Base-by-base conservation (phyloP, 2,797 vertebrate genomes). In the Micromesistius poutassou region DNA sequence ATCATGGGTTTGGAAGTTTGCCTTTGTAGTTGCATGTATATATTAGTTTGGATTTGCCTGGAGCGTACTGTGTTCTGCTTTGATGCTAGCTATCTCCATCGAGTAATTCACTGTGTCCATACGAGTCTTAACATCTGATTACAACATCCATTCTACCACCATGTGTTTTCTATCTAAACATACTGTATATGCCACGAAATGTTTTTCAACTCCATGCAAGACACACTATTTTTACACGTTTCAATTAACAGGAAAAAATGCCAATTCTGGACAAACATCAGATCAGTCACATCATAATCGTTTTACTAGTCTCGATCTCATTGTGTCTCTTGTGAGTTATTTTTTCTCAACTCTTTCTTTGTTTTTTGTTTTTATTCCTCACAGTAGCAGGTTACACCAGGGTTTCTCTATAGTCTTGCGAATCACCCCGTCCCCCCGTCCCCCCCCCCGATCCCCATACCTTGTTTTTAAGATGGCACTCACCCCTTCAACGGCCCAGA, bases 401-500 rank as follows among this genome's bases (percentile, higher is more conserved):
- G 28, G 66, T 28, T 62, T n/a, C 2, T 42, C 35, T 35, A 71
- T 79, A 16, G 76, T 81, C 71, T 71, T 30, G 73, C 81, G 86
- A 88, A 87, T 74, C 70, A 82, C 85, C 77, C 80, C 82, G 89
- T 74, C 84, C 70, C 84, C n/a, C n/a, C n/a, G n/a, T n/a, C n/a
- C n/a, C n/a, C n/a, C n/a, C 87, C 89, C 75, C 83, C 77, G 77
- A 74, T 86, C 81, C 89, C 93, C 94, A 96, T 95, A 91, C 94
- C 96, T 94, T 94, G 95, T 97, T 96, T 96, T 95, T 97, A 98
- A 98, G 97, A 98, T 98, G 97, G 97, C 95, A 96, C 95, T 97
- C 97, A 96, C 96, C 97, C 97, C 97, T 98, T 98, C 96, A 97
- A 98, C 95, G 97, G 93, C 97, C 96, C 93, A 91, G 96, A 98